Evolutionary conservation across 2,113 vertebrate genomes (phyloP).

Genomic region (Tilapia sparmanii): DNA sequence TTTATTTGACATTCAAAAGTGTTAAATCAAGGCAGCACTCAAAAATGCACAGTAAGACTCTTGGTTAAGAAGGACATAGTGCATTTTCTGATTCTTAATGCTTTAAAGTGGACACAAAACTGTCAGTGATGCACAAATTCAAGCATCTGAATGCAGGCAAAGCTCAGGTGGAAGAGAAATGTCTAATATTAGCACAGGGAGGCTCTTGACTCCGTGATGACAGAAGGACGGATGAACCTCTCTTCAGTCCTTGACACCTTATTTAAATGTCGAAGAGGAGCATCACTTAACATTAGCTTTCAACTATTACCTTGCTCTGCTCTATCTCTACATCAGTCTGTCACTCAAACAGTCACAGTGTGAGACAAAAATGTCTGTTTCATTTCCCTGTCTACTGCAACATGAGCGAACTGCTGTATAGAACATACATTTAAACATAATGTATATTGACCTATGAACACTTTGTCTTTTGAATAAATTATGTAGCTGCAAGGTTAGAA

Average conservation of each 20-base stretch:
- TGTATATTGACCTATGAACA: background rate
- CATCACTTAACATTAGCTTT: slow-evolving; percentile 45
- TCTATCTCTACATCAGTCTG: slow-evolving; percentile 9
- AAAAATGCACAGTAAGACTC: background rate
- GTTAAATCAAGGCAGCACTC: background rate
- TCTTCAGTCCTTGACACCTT: slow-evolving; percentile 44
- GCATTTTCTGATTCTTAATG: background rate
- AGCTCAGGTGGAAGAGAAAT: background rate
- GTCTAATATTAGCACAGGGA: slow-evolving; percentile 23
- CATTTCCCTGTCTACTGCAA: background rate
- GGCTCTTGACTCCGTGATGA: slow-evolving; percentile 6
- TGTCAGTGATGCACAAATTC: background rate
- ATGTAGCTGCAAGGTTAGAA: background rate
- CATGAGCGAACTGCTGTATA: background rate
- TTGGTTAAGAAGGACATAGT: background rate
- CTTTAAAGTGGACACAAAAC: background rate
- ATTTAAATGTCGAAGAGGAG: slow-evolving; percentile 53
- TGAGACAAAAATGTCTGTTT: slow-evolving; percentile 23
- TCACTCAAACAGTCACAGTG: slow-evolving; percentile 11
- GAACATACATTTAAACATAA: background rate
- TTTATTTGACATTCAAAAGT: background rate
- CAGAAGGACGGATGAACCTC: slow-evolving; percentile 46
- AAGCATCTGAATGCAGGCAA: background rate
- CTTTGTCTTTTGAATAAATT: background rate
- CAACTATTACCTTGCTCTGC: slow-evolving; percentile 20